Conservation (phyloP, 2,888 invertebrate genomes). For the Tachina grossa region DNA sequence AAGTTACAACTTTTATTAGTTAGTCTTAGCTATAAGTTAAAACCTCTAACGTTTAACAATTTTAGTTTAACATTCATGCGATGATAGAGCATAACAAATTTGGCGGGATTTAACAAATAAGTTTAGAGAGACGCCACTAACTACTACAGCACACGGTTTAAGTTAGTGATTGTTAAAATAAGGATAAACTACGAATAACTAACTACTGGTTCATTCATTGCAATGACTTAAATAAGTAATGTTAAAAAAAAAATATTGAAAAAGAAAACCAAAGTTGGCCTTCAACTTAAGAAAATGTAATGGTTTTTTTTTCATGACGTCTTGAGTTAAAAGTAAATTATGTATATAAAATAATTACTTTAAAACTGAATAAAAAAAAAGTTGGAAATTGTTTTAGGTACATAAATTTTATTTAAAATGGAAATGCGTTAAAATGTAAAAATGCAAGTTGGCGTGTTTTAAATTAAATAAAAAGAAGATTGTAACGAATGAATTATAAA, state of each 20-base stretch:
- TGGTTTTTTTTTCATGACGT: too few species aligned
- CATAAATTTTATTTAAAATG: slow-evolving; percentile 18
- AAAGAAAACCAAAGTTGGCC: too few species aligned
- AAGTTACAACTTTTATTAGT: slow-evolving; percentile 33
- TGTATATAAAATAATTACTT: slow-evolving; percentile 7
- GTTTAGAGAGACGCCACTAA: background rate
- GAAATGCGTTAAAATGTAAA: slow-evolving; percentile 42
- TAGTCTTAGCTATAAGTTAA: slow-evolving; percentile 58
- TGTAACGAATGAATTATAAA: background rate
- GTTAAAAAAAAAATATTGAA: background rate
- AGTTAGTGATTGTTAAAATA: slow-evolving; percentile 5
- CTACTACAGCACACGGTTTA: background rate
- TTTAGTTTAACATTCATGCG: slow-evolving; percentile 59
- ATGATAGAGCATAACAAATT: slow-evolving; percentile 43
- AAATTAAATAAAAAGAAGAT: slow-evolving; percentile 33
- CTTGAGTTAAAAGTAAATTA: background rate
- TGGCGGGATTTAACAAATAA: background rate
- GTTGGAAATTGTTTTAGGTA: slow-evolving; percentile 3
- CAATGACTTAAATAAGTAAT: background rate
- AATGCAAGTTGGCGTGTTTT: slow-evolving; percentile 43
- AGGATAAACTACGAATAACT: slow-evolving; percentile 3
- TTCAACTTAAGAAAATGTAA: too few species aligned
- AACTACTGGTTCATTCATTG: background rate
- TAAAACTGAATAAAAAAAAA: slow-evolving; percentile 28
- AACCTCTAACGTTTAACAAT: slow-evolving; percentile 52